Evolutionary conservation across 2,113 vertebrate species (phyloP), one percentile per base, ranked within the genome.

Genomic region (Nanorana parkeri): DNA sequence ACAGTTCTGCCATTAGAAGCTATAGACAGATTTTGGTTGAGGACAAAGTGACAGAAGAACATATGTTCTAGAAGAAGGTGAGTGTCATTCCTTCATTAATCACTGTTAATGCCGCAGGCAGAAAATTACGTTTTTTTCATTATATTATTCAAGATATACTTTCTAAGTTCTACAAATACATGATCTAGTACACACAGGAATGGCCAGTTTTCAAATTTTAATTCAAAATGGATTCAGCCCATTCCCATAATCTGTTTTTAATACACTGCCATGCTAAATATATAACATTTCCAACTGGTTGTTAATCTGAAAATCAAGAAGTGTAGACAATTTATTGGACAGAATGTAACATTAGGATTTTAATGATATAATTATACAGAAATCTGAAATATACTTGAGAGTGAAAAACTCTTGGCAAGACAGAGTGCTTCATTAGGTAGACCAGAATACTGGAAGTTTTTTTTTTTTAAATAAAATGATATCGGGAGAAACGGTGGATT

Each of bases 291-390:
- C 72, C 72, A 76, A 76, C 80, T 75, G 80, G 71, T 76, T 76
- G 72, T 83, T 83, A 83, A 83, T 76, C 72, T 75, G 58, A 41
- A 61, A 83, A 76, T 76, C 52, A 83, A 76, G 61, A 76, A 72
- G 80, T 83, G 80, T 76, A 83, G 80, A 83, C 80, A 76, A 83
- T 83, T 83, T 83, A 83, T 83, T 83, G 80, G 80, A 83, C 80
- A 83, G 51, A 65, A 76, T 67, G 63, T 76, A 74, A 83, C 80
- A 68, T 83, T 76, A 75, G 71, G 71, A 58, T 83, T 83, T 83
- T 76, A 83, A 83, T 83, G 72, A 76, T 76, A 83, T 83, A 83
- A 83, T 83, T 83, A 83, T 68, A 65, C 80, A 76, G 71, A 68
- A 83, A 78, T 78, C 26, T 67, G 47, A 78, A 78, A 68, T 75